These are phyloP conservation scores for Tethea ocularis DNA, from an alignment of 2,888 invertebrate species.

Conservation along the genomic window DNA sequence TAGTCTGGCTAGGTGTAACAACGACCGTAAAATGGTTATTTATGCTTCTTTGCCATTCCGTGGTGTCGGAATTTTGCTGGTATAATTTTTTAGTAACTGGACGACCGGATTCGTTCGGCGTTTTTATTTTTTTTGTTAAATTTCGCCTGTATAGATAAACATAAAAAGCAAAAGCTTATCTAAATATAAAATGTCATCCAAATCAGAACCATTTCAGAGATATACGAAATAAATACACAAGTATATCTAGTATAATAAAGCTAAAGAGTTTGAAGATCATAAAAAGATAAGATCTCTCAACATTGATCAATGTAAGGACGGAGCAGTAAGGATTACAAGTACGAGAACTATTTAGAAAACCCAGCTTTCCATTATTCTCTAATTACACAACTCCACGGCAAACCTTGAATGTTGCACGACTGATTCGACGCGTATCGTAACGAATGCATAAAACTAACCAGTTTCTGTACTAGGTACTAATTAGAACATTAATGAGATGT, in stretches of 20 bases:
- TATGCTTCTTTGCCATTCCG: slow-evolving; percentile 24
- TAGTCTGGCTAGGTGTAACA: slow-evolving; percentile 18
- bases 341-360: not conserved
- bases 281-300: too few species aligned
- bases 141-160: too few species aligned
- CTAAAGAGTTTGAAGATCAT: too few species aligned
- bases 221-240: too few species aligned
- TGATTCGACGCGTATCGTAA: not conserved
- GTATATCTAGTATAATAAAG: too few species aligned
- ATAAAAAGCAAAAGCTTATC: too few species aligned
- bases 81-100: not conserved
- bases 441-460: not conserved
- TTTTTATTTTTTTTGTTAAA: too few species aligned
- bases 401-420: not conserved
- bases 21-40: slow-evolving; percentile 40
- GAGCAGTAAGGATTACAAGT: too few species aligned
- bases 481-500: not conserved
- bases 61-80: not conserved
- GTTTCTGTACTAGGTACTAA: not conserved
- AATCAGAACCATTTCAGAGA: too few species aligned
- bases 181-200: too few species aligned
- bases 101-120: too few species aligned
- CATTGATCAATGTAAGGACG: not conserved
- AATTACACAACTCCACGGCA: not conserved
- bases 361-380: not conserved